Conservation (phyloP, 1,140 invertebrate species). For the Helicoverpa armigera region DNA sequence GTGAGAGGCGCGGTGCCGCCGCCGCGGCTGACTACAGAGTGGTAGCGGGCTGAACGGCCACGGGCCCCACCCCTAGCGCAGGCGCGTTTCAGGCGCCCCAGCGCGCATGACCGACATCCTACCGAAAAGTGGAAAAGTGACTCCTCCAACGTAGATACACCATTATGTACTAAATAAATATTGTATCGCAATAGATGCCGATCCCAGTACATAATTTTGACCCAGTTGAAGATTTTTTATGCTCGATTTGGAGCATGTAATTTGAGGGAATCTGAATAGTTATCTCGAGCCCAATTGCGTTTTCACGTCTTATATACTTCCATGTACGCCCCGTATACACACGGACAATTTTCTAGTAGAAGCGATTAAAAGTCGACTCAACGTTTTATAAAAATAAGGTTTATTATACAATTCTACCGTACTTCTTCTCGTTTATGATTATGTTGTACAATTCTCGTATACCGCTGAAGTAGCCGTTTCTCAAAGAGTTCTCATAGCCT, state of each 20-base stretch:
- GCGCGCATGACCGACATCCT: conserved; percentile 84
- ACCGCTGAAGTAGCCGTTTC: conserved; percentile 72
- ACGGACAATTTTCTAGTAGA: conserved; percentile 2
- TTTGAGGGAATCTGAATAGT: conserved; percentile 43
- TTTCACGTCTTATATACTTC: conserved; percentile 40
- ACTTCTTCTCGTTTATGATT: conserved; percentile 65
- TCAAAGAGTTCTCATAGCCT: conserved; percentile 66
- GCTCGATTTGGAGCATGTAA: conserved; percentile 54
- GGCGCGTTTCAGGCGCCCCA: conserved; percentile 66
- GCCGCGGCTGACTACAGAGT: conserved; percentile 81
- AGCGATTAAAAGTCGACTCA: conserved; percentile 37
- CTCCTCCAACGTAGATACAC: conserved; percentile 84
- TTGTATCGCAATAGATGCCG: conserved; percentile 78
- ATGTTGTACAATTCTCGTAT: conserved; percentile 74
- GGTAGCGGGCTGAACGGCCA: conserved; percentile 78
- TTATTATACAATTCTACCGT: conserved; percentile 48
- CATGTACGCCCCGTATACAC: conserved; percentile 29
- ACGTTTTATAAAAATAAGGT: conserved; percentile 35
- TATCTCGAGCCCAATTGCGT: conserved; percentile 22
- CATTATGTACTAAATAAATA: conserved; percentile 86
- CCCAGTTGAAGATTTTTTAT: conserved; percentile 64
- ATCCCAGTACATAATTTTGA: conserved; percentile 72
- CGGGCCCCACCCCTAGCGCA: conserved; percentile 84
- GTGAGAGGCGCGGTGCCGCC: conserved; percentile 72
- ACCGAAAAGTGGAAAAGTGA: conserved; percentile 85